A percentile compares a stretch with the other conserved stretches of the same genome.
Evolutionary conservation across 2,797 vertebrate genomes (phyloP).

Genomic region (Onychomys torridus): DNA sequence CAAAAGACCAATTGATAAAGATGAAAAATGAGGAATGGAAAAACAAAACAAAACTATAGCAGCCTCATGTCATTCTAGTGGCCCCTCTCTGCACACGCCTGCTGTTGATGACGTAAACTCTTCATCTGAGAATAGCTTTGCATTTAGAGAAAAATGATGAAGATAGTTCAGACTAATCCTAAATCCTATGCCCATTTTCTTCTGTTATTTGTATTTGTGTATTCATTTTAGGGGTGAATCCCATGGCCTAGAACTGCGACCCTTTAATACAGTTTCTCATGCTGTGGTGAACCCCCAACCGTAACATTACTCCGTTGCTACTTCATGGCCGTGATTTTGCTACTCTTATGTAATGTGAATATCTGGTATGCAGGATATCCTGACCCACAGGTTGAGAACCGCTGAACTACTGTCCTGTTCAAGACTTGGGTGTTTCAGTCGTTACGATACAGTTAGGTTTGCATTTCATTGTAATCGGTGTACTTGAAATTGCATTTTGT

Average conservation of each 20-base stretch:
- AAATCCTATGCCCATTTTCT: background rate
- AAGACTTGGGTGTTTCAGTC: background rate
- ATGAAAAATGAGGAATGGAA: background rate
- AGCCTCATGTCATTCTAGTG: background rate
- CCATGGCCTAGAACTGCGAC: background rate
- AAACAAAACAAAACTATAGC: background rate
- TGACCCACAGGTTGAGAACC: too few relatives aligned
- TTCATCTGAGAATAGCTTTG: background rate
- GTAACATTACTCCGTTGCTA: background rate
- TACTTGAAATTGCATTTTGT: background rate
- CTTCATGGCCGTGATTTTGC: background rate
- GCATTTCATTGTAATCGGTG: background rate
- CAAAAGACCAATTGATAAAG: background rate
- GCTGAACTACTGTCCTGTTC: background rate
- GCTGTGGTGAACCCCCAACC: background rate
- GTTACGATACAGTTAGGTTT: background rate
- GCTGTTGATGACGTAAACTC: background rate
- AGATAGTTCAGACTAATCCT: background rate
- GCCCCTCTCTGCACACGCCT: background rate
- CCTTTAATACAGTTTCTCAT: background rate
- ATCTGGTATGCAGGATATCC: background rate
- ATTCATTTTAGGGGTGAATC: background rate
- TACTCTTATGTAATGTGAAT: background rate
- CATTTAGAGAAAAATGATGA: background rate
- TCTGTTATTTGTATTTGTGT: background rate